phyloP scores from a whole-genome alignment of 2,113 vertebrate species.

The Centropus unirufus region DNA sequence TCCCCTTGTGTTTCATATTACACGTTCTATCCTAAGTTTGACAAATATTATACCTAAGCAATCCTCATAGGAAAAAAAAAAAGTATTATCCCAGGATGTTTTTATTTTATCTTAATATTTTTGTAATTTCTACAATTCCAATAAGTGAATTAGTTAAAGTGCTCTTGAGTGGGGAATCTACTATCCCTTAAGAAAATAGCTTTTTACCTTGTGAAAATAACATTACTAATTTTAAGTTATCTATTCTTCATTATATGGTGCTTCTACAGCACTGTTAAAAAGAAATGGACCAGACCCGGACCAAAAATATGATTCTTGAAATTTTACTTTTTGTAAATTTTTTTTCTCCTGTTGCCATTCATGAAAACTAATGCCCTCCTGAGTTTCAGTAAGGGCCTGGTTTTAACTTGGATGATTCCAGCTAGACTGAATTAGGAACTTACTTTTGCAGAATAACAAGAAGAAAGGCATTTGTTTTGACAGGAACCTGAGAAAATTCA shows the following conservation, averaged over 20 bases:
- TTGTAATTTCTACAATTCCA: neutral
- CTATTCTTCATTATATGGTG: neutral
- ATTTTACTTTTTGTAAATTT: neutral
- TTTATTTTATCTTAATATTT: neutral
- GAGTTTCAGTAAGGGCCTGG: neutral
- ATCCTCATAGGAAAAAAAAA: neutral
- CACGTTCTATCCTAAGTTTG: neutral
- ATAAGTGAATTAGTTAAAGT: neutral
- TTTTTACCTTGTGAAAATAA: neutral
- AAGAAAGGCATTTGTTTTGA: neutral
- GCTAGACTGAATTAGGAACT: neutral
- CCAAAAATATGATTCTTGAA: neutral
- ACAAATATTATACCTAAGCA: neutral
- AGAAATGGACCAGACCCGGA: neutral
- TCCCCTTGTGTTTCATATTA: neutral
- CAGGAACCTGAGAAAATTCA: neutral
- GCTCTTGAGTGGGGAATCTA: neutral
- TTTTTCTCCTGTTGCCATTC: neutral
- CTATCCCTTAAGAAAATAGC: neutral
- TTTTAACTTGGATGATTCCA: neutral
- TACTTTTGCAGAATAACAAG: neutral
- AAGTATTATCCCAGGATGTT: neutral
- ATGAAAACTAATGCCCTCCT: neutral
- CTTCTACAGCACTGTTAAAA: neutral
- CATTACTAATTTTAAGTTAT: neutral